Conservation (phyloP, 2,113 vertebrate species). For the Ascaphus truei region DNA sequence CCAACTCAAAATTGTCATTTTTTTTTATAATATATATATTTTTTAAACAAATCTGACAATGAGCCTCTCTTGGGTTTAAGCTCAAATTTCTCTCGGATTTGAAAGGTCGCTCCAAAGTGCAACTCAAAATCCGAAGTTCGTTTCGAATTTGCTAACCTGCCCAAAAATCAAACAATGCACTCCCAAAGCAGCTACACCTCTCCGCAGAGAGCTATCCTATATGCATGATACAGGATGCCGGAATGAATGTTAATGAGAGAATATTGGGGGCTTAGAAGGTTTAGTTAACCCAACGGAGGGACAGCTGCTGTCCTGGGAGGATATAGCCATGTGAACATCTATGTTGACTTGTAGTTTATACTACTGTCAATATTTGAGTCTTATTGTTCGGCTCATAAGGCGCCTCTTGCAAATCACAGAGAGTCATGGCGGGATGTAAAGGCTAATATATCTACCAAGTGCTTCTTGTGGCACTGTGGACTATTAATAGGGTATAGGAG, state of each 20-base stretch:
- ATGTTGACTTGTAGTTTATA: neutral
- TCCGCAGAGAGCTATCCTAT: neutral
- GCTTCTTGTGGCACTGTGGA: no score
- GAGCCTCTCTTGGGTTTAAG: no score
- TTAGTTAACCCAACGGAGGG: neutral
- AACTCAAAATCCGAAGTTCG: no score
- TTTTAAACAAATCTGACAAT: no score
- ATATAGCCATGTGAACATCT: neutral
- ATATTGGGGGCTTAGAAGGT: neutral
- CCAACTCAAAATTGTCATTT: no score
- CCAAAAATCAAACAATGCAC: neutral
- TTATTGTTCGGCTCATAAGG: neutral
- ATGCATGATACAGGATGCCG: neutral
- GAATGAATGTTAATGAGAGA: neutral
- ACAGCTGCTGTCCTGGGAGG: neutral
- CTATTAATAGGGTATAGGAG: no score
- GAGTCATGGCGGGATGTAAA: neutral
- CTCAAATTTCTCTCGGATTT: no score
- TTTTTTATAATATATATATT: no score
- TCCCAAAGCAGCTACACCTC: slow-evolving; percentile 1
- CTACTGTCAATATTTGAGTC: slow-evolving; percentile 9
- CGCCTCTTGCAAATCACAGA: neutral
- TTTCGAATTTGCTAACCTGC: no score
- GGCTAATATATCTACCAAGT: no score
- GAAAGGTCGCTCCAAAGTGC: no score